phyloP scores from a whole-genome alignment of 2,888 invertebrate species.

The Protonemura montana region DNA sequence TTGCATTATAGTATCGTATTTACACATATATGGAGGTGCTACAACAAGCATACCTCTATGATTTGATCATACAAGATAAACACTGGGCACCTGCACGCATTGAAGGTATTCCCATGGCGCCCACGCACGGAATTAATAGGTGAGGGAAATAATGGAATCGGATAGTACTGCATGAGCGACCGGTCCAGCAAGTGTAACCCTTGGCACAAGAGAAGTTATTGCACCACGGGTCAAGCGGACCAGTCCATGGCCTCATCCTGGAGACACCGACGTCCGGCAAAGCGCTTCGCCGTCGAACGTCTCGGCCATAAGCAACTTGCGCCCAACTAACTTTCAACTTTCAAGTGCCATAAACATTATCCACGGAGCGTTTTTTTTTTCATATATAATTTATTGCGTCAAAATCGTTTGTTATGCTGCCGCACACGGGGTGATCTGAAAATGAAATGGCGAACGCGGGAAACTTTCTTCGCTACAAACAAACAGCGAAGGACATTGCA shows the following conservation, averaged over 20 bases:
- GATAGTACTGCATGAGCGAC: background rate
- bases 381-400: constrained; percentile 14
- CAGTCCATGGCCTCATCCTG: too few relatives aligned
- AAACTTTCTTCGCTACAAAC: constrained; percentile 32
- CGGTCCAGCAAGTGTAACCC: too few relatives aligned
- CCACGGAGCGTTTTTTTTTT: constrained; percentile 12
- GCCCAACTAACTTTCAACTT: background rate
- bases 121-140: background rate
- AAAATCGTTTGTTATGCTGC: constrained; percentile 7
- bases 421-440: constrained; percentile 22
- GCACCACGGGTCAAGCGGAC: background rate
- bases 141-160: background rate
- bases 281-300: constrained; percentile 20
- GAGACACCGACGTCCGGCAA: too few relatives aligned
- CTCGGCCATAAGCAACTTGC: background rate
- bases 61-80: background rate
- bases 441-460: constrained; percentile 29
- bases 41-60: background rate
- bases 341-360: constrained; percentile 39
- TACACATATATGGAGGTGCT: background rate
- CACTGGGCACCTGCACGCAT: background rate
- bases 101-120: background rate
- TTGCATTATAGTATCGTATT: background rate
- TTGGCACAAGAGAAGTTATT: too few relatives aligned
- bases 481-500: constrained; percentile 27